These are phyloP conservation scores for Sitophilus oryzae DNA, from an alignment of 1,140 invertebrate genomes.

Conservation along the genomic window DNA sequence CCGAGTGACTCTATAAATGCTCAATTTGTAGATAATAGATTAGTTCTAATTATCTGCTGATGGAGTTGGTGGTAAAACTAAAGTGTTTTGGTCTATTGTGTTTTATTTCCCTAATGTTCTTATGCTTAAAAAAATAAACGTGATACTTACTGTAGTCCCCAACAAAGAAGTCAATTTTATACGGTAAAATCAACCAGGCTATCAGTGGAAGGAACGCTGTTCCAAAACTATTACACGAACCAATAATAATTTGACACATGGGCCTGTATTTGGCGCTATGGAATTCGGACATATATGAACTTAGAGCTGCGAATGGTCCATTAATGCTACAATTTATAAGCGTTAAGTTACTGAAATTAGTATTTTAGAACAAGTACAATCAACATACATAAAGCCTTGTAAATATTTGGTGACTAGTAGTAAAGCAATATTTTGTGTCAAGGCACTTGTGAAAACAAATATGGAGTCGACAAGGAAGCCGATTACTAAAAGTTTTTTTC, in stretches of 20 bases:
- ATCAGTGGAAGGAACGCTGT: constrained; percentile 27
- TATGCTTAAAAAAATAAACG: no score
- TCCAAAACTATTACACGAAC: constrained; percentile 51
- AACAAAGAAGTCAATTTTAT: constrained; percentile 21
- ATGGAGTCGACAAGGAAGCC: constrained; percentile 65
- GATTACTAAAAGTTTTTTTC: constrained; percentile 61
- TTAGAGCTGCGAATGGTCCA: constrained; percentile 63
- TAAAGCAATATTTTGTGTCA: constrained; percentile 65
- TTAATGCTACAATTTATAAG: constrained; percentile 52
- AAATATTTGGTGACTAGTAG: constrained; percentile 67
- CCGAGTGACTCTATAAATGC: no score
- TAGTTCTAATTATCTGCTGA: no score
- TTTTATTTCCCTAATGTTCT: no score
- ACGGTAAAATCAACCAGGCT: constrained; percentile 29
- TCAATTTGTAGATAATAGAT: no score
- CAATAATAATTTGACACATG: constrained; percentile 56
- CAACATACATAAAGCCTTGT: constrained; percentile 47
- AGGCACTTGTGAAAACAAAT: constrained; percentile 59
- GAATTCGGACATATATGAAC: constrained; percentile 64
- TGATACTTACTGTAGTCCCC: constrained; percentile 21
- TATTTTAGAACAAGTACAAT: background rate
- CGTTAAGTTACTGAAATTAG: background rate
- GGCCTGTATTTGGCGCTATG: constrained; percentile 58
- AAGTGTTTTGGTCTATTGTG: no score
- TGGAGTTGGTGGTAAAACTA: no score